These are phyloP conservation scores for Chloropsis hardwickii DNA, from an alignment of 2,113 vertebrate genomes.

Conservation along the genomic window DNA sequence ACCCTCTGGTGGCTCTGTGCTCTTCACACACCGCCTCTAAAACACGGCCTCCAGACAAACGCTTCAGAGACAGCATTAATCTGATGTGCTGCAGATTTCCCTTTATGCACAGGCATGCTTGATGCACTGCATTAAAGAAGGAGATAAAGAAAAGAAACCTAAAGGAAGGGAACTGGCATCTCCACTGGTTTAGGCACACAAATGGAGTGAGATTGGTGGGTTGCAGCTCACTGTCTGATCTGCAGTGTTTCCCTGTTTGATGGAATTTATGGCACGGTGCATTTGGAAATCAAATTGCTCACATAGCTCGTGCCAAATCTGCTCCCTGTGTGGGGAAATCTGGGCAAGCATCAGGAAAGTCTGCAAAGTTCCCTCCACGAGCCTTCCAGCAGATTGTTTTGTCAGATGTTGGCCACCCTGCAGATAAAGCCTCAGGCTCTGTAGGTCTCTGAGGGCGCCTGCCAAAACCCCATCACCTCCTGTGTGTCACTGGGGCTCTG, in stretches of 20 bases:
- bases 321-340: neutral
- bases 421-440: neutral
- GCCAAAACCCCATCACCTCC: neutral
- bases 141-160: neutral
- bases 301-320: neutral
- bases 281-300: neutral
- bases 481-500: neutral
- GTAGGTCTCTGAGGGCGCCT: neutral
- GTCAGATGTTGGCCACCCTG: conserved; percentile 3
- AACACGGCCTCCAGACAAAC: neutral
- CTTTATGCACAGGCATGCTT: fast-evolving
- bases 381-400: neutral
- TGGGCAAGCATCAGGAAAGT: neutral
- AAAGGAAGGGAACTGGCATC: neutral
- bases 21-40: fast-evolving
- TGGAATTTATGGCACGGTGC: neutral
- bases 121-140: neutral
- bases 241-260: neutral
- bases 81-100: neutral
- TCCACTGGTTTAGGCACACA: neutral
- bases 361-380: neutral
- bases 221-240: neutral
- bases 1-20: conserved; percentile 15
- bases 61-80: fast-evolving
- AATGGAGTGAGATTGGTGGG: neutral